Base-by-base conservation (phyloP, 2,888 invertebrate genomes). In the Rhingia rostrata region DNA sequence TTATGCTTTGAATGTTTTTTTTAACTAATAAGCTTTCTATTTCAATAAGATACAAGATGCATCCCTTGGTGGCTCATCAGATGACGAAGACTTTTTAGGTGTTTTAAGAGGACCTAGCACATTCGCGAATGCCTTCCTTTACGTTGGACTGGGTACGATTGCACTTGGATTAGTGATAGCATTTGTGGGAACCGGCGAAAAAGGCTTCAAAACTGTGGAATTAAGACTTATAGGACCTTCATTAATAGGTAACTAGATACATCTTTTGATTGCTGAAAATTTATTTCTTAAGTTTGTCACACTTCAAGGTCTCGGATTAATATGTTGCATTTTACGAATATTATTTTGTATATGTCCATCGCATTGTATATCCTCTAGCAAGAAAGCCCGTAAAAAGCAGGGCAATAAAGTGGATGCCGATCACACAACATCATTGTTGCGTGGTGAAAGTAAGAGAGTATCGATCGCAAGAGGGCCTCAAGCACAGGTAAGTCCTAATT, bases 181-280 rank as follows among this genome's bases (percentile, higher is more conserved):
- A 90, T 97, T 97, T 92, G 97, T 97, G 87, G 97, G 97, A 88
- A 96, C 97, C 87, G 97, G 97, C 89, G 97, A 97, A 92, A 96
- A 97, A 92, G 95, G 95, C 92, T 97, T 95, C 94, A 96, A 95
- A 92, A 97, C 97, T 87, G 94, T 96, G 86, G 97, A 96, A 90
- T 93, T 97, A 88, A 94, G 96, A 88, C 93, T 97, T 89, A 96
- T 97, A 92, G 97, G 97, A 86, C 97, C 97, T 86, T 95, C 96
- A 86, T 93, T 96, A 88, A 94, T 95, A 90, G 92, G 94, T 90
- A 88, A 88, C 9, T 4, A 7, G 10, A 22, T 47, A 9, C 47
- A 10, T 22, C 9, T 4, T 47, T 12, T 14, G 1, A 2, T 9
- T 3, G 47, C 12, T 45, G 9, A 33, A 3, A 33, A 54, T 3